Evolutionary conservation across 2,113 vertebrate genomes (phyloP).

Genomic region (Paralichthys olivaceus): DNA sequence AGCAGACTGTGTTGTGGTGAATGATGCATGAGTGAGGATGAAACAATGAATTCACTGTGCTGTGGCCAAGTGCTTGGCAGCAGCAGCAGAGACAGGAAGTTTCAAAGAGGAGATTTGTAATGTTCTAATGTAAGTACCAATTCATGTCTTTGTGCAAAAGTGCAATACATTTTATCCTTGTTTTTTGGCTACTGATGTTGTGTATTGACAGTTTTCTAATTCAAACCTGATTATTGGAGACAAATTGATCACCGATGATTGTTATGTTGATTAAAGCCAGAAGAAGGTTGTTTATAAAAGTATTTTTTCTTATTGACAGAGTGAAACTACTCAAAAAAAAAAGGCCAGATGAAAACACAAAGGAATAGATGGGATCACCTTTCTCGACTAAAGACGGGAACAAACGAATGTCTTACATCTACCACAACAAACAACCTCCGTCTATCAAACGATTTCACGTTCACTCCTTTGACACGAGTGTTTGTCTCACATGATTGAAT

Average conservation of each 20-base stretch:
- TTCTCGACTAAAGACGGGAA: too few relatives aligned
- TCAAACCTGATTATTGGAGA: neutral
- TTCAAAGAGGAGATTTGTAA: slow-evolving; percentile 8
- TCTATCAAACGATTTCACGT: too few relatives aligned
- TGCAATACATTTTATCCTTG: neutral
- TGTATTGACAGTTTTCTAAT: neutral
- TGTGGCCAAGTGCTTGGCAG: neutral
- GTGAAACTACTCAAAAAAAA: neutral
- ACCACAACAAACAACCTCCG: too few relatives aligned
- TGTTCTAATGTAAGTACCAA: neutral
- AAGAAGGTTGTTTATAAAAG: too few relatives aligned
- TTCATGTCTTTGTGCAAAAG: neutral
- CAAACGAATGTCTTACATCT: too few relatives aligned
- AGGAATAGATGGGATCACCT: too few relatives aligned
- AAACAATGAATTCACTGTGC: slow-evolving; percentile 33
- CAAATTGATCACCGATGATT: neutral
- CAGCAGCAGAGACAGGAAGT: neutral
- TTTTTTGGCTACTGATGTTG: neutral
- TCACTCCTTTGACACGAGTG: too few relatives aligned
- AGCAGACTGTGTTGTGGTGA: slow-evolving; percentile 14
- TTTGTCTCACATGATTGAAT: too few relatives aligned
- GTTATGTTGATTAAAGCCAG: neutral
- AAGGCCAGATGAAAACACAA: too few relatives aligned
- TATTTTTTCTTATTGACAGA: too few relatives aligned
- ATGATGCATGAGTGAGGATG: slow-evolving; percentile 24